Percentiles rank a stretch among this genome's conserved stretches.
phyloP scores from a whole-genome alignment of 2,888 invertebrate species.

The Hyppa rectilinea region DNA sequence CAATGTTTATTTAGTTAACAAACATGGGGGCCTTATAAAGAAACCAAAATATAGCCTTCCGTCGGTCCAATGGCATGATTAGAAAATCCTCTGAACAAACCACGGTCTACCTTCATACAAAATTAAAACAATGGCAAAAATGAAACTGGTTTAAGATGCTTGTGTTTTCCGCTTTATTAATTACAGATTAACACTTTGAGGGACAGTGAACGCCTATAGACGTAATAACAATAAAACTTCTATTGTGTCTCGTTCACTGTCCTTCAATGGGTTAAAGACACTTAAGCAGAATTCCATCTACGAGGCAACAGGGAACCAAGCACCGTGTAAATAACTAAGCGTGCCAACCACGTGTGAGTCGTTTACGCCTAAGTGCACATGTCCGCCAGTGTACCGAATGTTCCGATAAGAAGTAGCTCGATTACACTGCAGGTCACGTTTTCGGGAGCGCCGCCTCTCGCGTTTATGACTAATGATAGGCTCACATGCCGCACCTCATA shows the following conservation, averaged over 20 bases:
- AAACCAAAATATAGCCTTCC: background rate
- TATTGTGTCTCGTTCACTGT: too few species aligned
- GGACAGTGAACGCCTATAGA: too few species aligned
- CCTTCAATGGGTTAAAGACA: too few species aligned
- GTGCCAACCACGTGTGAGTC: conserved; percentile 64
- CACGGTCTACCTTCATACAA: too few species aligned
- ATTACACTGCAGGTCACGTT: conserved; percentile 84
- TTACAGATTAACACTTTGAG: too few species aligned
- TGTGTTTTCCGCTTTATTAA: background rate
- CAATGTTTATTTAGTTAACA: conserved; percentile 15
- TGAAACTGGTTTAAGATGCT: too few species aligned
- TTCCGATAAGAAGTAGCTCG: conserved; percentile 73
- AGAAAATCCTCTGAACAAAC: background rate
- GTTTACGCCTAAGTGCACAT: conserved; percentile 77
- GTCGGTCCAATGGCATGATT: too few species aligned
- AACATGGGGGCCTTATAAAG: background rate
- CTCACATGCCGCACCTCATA: conserved; percentile 85
- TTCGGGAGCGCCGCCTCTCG: conserved; percentile 73
- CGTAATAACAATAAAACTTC: too few species aligned
- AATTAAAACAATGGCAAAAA: background rate
- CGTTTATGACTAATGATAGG: conserved; percentile 90
- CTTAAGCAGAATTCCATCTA: background rate
- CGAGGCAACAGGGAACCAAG: background rate
- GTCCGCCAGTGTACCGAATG: conserved; percentile 69
- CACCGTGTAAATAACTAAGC: conserved; percentile 33